A percentile compares a stretch with the other conserved stretches of the same genome.
Conservation (phyloP, 1,140 invertebrate species). For the Brachionus paranguensis region DNA sequence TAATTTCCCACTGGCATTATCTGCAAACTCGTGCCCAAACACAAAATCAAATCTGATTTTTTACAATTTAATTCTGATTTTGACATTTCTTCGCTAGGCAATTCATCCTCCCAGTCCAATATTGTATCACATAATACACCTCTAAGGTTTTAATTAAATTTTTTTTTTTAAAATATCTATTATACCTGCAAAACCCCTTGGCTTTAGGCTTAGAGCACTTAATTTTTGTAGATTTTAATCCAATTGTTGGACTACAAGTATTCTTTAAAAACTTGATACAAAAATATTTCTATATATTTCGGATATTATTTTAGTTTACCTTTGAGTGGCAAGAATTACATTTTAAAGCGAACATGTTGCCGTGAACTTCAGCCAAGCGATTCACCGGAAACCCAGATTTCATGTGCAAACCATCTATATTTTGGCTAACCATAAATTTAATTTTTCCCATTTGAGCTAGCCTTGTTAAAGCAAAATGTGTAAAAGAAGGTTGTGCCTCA, state of each 20-base stretch:
- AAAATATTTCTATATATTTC: not conserved
- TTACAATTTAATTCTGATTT: conserved; percentile 80
- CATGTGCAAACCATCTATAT: conserved; percentile 94
- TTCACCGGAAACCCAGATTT: conserved; percentile 74
- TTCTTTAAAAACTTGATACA: conserved; percentile 68
- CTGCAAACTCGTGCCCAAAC: conserved; percentile 89
- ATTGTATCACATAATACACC: conserved; percentile 84
- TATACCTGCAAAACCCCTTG: conserved; percentile 44
- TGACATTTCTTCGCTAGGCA: conserved; percentile 81
- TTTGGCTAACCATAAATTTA: conserved; percentile 87
- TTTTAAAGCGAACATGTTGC: conserved; percentile 94
- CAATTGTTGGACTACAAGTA: conserved; percentile 75
- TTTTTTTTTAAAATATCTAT: not conserved
- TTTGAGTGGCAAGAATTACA: conserved; percentile 75
- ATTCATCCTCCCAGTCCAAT: conserved; percentile 93
- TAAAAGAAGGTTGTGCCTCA: conserved; percentile 80
- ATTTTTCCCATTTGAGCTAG: conserved; percentile 65
- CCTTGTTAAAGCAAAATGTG: conserved; percentile 83
- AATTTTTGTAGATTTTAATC: conserved; percentile 75
- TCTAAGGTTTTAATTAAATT: conserved; percentile 51
- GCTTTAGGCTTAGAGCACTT: conserved; percentile 62
- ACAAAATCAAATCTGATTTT: conserved; percentile 81
- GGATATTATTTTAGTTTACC: conserved; percentile 57
- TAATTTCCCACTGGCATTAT: conserved; percentile 93
- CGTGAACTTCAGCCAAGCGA: conserved; percentile 84